These are phyloP conservation scores for Bubo blakistoni DNA, from an alignment of 2,113 vertebrate species.

Conservation along the genomic window DNA sequence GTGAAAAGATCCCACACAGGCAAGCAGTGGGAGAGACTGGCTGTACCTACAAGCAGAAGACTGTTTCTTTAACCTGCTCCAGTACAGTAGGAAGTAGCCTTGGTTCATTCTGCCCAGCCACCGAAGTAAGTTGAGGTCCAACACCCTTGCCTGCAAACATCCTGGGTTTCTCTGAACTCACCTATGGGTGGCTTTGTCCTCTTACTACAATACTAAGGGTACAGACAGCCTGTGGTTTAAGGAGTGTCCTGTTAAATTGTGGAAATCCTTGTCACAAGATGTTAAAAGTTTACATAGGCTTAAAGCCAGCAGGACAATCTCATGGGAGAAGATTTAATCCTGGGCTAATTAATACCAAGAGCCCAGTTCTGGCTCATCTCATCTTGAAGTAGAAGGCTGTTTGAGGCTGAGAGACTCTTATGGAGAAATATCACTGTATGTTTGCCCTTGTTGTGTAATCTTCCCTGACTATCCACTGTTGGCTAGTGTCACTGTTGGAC, in stretches of 20 bases:
- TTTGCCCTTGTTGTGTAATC: not conserved
- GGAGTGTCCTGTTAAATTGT: not conserved
- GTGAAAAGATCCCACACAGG: not conserved
- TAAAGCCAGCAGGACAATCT: not conserved
- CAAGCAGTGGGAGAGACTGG: rapidly evolving
- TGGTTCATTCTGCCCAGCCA: not conserved
- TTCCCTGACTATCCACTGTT: not conserved
- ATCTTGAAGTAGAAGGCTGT: not conserved
- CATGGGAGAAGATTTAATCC: not conserved
- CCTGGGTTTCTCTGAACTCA: not conserved
- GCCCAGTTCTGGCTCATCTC: not conserved
- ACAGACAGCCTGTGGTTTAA: not conserved
- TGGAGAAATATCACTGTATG: not conserved
- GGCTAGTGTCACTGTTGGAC: not conserved
- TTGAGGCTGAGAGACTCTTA: not conserved
- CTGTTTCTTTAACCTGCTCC: not conserved
- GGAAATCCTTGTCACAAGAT: not conserved
- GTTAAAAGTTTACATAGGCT: not conserved
- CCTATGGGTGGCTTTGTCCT: not conserved
- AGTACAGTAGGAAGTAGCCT: not conserved
- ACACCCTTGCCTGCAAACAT: not conserved
- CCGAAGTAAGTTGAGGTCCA: not conserved
- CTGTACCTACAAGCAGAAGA: not conserved
- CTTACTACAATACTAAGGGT: not conserved
- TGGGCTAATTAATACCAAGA: not conserved